Evolutionary conservation across 2,113 vertebrate species (phyloP).

Genomic region (Smithornis capensis): DNA sequence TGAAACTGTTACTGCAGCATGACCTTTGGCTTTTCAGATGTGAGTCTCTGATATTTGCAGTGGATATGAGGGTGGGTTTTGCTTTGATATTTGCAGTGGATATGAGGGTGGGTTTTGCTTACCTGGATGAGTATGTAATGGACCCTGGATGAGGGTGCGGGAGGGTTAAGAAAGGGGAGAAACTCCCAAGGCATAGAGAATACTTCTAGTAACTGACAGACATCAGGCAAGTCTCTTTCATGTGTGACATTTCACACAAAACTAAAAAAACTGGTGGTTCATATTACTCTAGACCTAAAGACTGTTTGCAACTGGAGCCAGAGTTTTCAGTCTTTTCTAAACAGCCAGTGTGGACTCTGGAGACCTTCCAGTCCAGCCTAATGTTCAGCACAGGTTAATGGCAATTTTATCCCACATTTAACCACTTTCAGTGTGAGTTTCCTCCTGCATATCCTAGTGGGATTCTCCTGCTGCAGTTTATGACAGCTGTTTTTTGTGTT

Average conservation of each 20-base stretch:
- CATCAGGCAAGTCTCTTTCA: background rate
- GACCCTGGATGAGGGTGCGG: accelerated
- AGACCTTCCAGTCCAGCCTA: background rate
- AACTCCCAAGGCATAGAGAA: background rate
- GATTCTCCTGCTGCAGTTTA: background rate
- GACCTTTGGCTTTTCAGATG: background rate
- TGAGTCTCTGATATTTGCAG: background rate
- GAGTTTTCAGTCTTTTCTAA: background rate
- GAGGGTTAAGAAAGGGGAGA: background rate
- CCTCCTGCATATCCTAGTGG: too few relatives aligned
- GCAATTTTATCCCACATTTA: background rate
- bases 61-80: background rate
- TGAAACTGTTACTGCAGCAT: background rate
- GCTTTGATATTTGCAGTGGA: too few relatives aligned
- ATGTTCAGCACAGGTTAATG: background rate
- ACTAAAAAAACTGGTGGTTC: background rate
- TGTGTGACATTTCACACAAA: background rate
- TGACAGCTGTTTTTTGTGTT: background rate
- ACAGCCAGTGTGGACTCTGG: background rate
- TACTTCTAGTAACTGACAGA: background rate
- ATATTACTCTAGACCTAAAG: background rate
- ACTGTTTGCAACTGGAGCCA: accelerated
- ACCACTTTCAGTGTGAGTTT: background rate
- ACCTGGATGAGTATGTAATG: too few relatives aligned
- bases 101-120: too few relatives aligned